Base-by-base conservation (phyloP, 1,140 invertebrate species). In the Stegodyphus mimosarum region DNA sequence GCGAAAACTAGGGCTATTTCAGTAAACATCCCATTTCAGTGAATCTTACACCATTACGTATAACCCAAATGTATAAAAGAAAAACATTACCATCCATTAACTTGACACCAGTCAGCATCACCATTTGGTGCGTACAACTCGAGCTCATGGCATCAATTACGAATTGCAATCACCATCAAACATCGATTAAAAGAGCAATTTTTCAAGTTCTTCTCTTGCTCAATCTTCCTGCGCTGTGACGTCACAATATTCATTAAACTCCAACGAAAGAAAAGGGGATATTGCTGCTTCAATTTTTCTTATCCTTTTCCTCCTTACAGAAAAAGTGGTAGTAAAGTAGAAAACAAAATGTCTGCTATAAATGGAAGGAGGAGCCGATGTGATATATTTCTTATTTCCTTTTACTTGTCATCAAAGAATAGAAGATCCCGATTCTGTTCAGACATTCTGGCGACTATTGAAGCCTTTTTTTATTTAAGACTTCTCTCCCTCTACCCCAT, bases 131-230 rank as follows among this genome's bases (percentile, higher is more conserved):
- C n/a, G 9, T n/a, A 18, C 7, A 67, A 18, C 15, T n/a, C 33
- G 74, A 60, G 53, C 77, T 70, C 70, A 64, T 52, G 51, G 52
- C 51, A 70, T 63, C 17, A 79, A 33, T 63, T 50, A 33, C 18
- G 18, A 51, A 13, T 17, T 9, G 69, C 78, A 71, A 81, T 81
- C 78, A 50, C 78, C 78, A 81, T 81, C 53, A 81, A 81, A 81
- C 78, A 71, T 81, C 78, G 78, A 81, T 81, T 81, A 81, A 81
- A 81, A 81, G 53, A 72, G 63, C 78, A 69, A 81, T 81, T 81
- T 81, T 81, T 81, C 78, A 81, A 66, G 50, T 18, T 55, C 64
- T n/a, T 33, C 33, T 33, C 33, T 3, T 33, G 33, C 33, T 33
- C 33, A 33, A 33, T 33, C 33, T 33, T 33, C 49, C n/a, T n/a